These are phyloP conservation scores for Hylaea fasciaria DNA, from an alignment of 2,888 invertebrate species.

Conservation along the genomic window DNA sequence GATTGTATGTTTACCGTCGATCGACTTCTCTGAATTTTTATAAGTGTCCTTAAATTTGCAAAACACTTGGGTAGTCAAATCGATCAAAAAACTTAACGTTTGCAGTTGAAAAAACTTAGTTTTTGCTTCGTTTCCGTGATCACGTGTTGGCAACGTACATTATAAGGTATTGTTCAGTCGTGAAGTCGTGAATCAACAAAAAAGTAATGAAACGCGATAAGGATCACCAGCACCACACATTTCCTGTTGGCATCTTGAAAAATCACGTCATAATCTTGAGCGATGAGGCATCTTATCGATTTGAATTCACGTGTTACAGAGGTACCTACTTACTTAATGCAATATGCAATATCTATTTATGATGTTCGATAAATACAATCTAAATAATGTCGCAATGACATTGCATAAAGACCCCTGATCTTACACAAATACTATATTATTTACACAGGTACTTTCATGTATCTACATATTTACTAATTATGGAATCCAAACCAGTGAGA, in stretches of 20 bases:
- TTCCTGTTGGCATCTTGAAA: conserved; percentile 28
- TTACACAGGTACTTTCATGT: too few relatives aligned
- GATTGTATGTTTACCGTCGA: not conserved
- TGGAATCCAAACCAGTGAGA: too few relatives aligned
- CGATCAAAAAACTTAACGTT: not conserved
- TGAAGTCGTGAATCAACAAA: conserved; percentile 7
- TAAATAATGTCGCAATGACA: too few relatives aligned
- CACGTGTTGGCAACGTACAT: conserved; percentile 10
- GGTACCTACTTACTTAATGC: too few relatives aligned
- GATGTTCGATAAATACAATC: too few relatives aligned
- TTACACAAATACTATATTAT: too few relatives aligned
- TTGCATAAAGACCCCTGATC: too few relatives aligned
- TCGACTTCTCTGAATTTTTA: not conserved
- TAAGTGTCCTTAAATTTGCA: not conserved
- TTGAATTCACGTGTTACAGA: not conserved
- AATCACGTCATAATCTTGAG: conserved; percentile 34
- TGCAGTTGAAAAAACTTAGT: too few relatives aligned
- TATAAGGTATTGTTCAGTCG: not conserved
- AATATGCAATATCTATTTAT: not conserved
- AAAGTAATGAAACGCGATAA: conserved; percentile 12
- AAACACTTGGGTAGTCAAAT: not conserved
- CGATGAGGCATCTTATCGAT: conserved; percentile 7
- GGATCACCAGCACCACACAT: conserved; percentile 7
- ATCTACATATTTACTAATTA: too few relatives aligned
- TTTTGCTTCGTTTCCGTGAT: not conserved